Percentiles rank a stretch among this genome's conserved stretches.
These are phyloP conservation scores for Xenopus laevis DNA, from an alignment of 2,113 vertebrate species.

Conservation along the genomic window DNA sequence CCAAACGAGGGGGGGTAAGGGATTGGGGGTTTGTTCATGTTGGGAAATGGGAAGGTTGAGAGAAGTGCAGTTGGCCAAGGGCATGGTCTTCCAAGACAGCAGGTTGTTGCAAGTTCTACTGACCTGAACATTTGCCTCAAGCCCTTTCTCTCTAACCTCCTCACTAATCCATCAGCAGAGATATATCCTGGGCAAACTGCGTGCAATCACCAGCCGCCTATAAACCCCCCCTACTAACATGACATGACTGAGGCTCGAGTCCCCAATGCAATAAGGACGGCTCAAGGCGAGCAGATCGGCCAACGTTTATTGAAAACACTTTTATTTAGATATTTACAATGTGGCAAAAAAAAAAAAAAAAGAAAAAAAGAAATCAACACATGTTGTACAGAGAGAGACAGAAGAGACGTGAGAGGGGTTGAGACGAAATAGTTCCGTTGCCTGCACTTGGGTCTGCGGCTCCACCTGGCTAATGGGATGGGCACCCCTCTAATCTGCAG, in stretches of 20 bases:
- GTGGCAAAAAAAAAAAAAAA: neutral
- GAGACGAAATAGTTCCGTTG: neutral
- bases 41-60: too few species aligned
- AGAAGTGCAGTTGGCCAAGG: too few species aligned
- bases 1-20: too few species aligned
- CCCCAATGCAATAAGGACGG: slow-evolving; percentile 21
- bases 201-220: too few species aligned
- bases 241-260: too few species aligned
- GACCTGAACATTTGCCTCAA: too few species aligned
- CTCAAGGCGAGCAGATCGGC: slow-evolving; percentile 8
- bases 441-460: too few species aligned
- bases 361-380: neutral
- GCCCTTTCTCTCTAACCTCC: too few species aligned
- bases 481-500: neutral
- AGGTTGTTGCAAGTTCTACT: too few species aligned
- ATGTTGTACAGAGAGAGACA: neutral
- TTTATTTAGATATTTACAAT: slow-evolving; percentile 39
- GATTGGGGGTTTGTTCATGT: too few species aligned
- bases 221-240: too few species aligned
- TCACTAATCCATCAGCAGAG: neutral
- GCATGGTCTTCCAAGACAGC: too few species aligned
- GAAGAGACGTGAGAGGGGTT: neutral
- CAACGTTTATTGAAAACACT: slow-evolving; percentile 36
- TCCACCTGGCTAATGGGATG: neutral
- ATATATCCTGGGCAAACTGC: neutral